A percentile compares a stretch with the other conserved stretches of the same genome.
These are phyloP conservation scores for Dinomys branickii DNA, from an alignment of 2,113 vertebrate species.

Conservation along the genomic window DNA sequence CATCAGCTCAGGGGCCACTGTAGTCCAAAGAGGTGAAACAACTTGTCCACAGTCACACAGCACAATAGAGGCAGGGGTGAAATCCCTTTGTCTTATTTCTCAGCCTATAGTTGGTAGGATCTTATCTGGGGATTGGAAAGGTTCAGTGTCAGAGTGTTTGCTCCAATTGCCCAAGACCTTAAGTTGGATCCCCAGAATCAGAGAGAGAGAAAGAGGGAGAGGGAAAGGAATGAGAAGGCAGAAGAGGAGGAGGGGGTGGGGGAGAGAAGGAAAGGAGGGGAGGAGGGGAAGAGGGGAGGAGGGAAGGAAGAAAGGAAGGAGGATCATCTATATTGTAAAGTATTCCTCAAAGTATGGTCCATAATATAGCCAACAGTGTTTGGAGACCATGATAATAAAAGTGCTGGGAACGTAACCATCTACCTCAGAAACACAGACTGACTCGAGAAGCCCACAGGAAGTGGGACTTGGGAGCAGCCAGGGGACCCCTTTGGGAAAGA, in stretches of 20 bases:
- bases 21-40: neutral
- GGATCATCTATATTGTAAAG: too few species aligned
- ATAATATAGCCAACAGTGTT: neutral
- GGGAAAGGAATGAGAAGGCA: rapidly evolving
- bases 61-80: neutral
- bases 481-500: too few species aligned
- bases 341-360: neutral
- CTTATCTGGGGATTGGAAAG: neutral
- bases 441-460: too few species aligned
- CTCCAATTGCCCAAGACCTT: neutral
- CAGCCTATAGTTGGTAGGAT: neutral
- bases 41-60: neutral
- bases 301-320: neutral
- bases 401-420: too few species aligned
- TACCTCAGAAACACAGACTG: neutral
- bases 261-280: too few species aligned
- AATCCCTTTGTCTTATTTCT: too few species aligned
- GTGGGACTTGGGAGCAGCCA: rapidly evolving
- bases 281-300: rapidly evolving
- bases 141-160: neutral
- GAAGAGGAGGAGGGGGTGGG: too few species aligned
- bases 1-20: neutral
- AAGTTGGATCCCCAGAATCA: neutral
- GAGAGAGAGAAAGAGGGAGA: neutral
- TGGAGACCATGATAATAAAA: neutral